Conservation (phyloP, 2,113 vertebrate genomes). For the Geococcyx californianus region DNA sequence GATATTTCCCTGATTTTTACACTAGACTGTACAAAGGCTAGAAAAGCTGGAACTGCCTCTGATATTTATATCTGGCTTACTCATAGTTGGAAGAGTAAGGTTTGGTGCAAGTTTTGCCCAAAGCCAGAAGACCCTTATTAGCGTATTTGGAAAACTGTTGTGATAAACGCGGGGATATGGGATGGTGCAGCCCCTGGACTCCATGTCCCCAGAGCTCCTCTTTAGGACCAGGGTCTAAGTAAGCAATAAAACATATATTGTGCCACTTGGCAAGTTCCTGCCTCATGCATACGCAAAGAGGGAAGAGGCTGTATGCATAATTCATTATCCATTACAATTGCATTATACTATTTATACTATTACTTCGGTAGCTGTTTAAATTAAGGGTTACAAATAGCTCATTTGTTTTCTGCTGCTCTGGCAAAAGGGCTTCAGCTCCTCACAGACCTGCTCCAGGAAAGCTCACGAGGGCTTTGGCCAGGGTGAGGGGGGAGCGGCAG, state of each 20-base stretch:
- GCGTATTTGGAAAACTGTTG: background rate
- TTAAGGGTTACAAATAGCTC: constrained; percentile 58
- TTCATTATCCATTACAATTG: constrained; percentile 56
- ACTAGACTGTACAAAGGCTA: background rate
- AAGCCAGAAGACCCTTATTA: background rate
- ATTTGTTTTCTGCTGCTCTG: background rate
- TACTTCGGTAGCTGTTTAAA: constrained; percentile 61
- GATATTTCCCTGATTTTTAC: constrained; percentile 67
- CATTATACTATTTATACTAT: constrained; percentile 57
- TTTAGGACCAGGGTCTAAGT: background rate
- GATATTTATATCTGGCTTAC: background rate
- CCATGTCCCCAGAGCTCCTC: background rate
- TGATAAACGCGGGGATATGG: background rate
- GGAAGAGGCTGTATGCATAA: constrained; percentile 45
- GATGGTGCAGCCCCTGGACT: background rate
- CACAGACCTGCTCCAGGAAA: background rate
- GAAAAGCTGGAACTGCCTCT: constrained; percentile 15
- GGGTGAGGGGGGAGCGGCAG: background rate
- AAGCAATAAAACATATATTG: background rate
- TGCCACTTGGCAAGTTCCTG: background rate
- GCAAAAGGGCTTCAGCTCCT: background rate
- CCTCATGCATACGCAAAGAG: constrained; percentile 52
- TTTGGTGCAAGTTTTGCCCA: background rate
- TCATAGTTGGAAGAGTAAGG: background rate
- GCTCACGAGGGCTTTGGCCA: background rate